A percentile compares a stretch with the other conserved stretches of the same genome.
These are phyloP conservation scores for Brachyptera putata DNA, from an alignment of 2,888 invertebrate genomes.

Conservation along the genomic window DNA sequence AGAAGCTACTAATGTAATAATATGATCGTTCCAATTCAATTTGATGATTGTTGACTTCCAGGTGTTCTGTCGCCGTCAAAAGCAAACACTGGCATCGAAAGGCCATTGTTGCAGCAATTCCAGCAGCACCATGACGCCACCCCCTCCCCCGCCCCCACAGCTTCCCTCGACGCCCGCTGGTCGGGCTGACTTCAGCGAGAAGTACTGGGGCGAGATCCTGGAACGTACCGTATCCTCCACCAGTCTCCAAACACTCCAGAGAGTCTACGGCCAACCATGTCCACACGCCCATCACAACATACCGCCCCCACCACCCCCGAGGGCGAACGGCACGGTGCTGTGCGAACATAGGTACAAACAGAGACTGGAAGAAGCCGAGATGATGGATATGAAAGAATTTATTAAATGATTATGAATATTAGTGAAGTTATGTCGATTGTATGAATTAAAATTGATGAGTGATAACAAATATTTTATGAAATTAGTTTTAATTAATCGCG, in stretches of 20 bases:
- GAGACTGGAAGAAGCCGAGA: background rate
- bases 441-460: too few species aligned
- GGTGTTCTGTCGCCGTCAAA: slow-evolving; percentile 36
- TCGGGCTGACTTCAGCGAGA: slow-evolving; percentile 63
- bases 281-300: slow-evolving; percentile 15
- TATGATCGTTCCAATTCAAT: too few species aligned
- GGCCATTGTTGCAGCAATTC: slow-evolving; percentile 21
- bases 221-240: slow-evolving; percentile 72
- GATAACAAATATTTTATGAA: too few species aligned
- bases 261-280: slow-evolving; percentile 34
- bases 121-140: slow-evolving; percentile 26
- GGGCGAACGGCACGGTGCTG: slow-evolving; percentile 2
- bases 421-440: too few species aligned
- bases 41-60: too few species aligned
- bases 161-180: slow-evolving; percentile 47
- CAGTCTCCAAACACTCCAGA: slow-evolving; percentile 65
- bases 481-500: too few species aligned
- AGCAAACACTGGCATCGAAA: slow-evolving; percentile 12
- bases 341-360: background rate
- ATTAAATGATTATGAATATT: background rate
- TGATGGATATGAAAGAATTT: background rate
- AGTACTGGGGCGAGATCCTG: slow-evolving; percentile 73
- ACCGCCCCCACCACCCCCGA: slow-evolving; percentile 23
- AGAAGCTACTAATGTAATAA: too few species aligned
- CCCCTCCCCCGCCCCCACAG: slow-evolving; percentile 30